Percentiles rank a stretch among this genome's conserved stretches.
Evolutionary conservation across 1,140 invertebrate species (phyloP).

Genomic region (Campodea augens): DNA sequence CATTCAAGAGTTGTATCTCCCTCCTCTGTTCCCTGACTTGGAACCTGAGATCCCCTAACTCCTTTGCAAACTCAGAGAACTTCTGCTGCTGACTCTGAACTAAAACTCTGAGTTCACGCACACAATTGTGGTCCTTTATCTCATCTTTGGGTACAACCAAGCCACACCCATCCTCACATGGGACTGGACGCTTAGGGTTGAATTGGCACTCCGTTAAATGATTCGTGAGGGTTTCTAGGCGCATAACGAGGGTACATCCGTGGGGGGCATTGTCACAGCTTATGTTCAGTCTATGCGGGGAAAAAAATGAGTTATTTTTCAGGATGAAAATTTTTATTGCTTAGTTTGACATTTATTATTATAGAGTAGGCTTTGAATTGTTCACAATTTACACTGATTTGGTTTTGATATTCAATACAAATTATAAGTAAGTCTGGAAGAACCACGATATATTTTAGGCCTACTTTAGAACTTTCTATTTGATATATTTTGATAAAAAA

Average conservation of each 20-base stretch:
- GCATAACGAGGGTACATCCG: conserved; percentile 66
- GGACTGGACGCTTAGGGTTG: conserved; percentile 82
- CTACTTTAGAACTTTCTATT: too few relatives aligned
- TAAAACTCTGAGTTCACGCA: conserved; percentile 62
- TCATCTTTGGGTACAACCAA: conserved; percentile 88
- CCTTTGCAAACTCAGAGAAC: conserved; percentile 62
- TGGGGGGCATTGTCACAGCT: conserved; percentile 74
- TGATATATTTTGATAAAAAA: too few relatives aligned
- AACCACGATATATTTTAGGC: too few relatives aligned
- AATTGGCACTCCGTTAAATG: conserved; percentile 83
- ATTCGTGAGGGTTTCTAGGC: conserved; percentile 57
- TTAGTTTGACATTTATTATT: not conserved
- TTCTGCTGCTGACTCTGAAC: conserved; percentile 71
- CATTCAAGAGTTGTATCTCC: conserved; percentile 67
- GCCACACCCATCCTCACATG: conserved; percentile 82
- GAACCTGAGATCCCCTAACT: conserved; percentile 64
- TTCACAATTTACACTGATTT: too few relatives aligned
- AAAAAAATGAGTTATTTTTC: conserved; percentile 14
- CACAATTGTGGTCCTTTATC: conserved; percentile 82
- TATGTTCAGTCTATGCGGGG: conserved; percentile 46
- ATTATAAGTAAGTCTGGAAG: too few relatives aligned
- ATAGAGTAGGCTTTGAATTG: too few relatives aligned
- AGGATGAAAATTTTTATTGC: not conserved
- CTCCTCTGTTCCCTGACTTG: conserved; percentile 73
- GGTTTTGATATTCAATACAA: too few relatives aligned